These are phyloP conservation scores for Pseudorhombus dupliciocellatus DNA, from an alignment of 2,113 vertebrate genomes.

Conservation along the genomic window DNA sequence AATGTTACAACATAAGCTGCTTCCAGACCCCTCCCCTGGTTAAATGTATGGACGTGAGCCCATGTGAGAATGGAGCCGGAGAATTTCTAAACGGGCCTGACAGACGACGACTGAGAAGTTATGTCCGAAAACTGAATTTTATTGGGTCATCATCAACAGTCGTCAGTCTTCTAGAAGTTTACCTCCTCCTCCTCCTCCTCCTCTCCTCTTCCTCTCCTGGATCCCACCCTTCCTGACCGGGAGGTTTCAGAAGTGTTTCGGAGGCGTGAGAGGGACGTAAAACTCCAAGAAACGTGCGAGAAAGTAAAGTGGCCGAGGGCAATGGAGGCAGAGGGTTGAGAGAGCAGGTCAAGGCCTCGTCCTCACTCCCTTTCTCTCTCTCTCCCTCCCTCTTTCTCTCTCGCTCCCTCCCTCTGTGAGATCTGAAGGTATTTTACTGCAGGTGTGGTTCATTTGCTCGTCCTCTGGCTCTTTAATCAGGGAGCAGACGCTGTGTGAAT, in stretches of 20 bases:
- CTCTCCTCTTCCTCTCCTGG: conserved; percentile 2
- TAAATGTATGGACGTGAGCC: too few species aligned
- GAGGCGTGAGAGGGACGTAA: conserved; percentile 26
- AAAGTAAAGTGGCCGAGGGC: conserved; percentile 31
- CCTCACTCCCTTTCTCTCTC: not conserved
- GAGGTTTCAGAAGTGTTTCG: conserved; percentile 1
- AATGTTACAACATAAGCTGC: too few species aligned
- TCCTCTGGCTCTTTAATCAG: conserved; percentile 20
- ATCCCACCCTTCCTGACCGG: not conserved
- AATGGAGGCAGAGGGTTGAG: conserved; percentile 1
- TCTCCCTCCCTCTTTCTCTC: not conserved
- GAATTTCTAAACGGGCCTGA: too few species aligned
- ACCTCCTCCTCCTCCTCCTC: conserved; percentile 5
- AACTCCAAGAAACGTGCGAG: conserved; percentile 25
- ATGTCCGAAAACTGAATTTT: too few species aligned
- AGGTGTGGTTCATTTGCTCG: conserved; percentile 32
- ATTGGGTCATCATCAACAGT: not conserved
- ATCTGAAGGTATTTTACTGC: conserved; percentile 27
- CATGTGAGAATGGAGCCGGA: too few species aligned
- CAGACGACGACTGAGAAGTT: too few species aligned
- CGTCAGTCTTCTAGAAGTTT: not conserved
- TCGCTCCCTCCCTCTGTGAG: not conserved
- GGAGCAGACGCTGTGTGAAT: not conserved
- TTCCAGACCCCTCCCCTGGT: too few species aligned
- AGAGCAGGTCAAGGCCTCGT: conserved; percentile 17